Conservation (phyloP, 2,888 invertebrate species). For the Pammene fasciana region DNA sequence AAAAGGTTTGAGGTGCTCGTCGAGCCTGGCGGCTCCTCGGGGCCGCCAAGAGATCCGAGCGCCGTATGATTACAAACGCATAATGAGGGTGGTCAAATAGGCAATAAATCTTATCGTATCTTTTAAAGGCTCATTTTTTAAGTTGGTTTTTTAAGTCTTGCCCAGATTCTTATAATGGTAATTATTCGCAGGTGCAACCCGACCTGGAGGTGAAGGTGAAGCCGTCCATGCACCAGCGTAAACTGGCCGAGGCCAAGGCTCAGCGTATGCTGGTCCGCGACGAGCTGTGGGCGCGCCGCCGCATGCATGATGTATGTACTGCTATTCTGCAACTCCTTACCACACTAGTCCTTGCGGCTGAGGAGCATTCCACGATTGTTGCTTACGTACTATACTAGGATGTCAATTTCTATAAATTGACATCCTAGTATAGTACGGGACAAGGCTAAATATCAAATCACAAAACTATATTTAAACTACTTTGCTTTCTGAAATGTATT, state of each 20-base stretch:
- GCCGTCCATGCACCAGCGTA: slow-evolving; percentile 92
- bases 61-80: slow-evolving; percentile 68
- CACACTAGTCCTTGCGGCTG: too few species aligned
- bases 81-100: slow-evolving; percentile 63
- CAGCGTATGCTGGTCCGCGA: slow-evolving; percentile 89
- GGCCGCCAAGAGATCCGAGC: slow-evolving; percentile 73
- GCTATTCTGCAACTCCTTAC: neutral
- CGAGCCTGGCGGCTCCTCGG: slow-evolving; percentile 67
- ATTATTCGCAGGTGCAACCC: slow-evolving; percentile 84
- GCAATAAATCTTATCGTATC: too few species aligned
- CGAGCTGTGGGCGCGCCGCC: slow-evolving; percentile 86
- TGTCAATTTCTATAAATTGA: too few species aligned
- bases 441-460: too few species aligned
- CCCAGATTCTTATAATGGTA: too few species aligned
- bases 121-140: too few species aligned
- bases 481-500: too few species aligned
- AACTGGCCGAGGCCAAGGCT: slow-evolving; percentile 92
- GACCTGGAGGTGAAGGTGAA: slow-evolving; percentile 98
- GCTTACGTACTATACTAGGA: too few species aligned
- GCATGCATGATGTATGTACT: slow-evolving; percentile 82
- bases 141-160: too few species aligned
- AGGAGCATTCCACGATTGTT: too few species aligned
- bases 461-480: too few species aligned
- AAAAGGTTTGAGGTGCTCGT: slow-evolving; percentile 82
- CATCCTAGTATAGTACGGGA: too few species aligned